Base-by-base conservation (phyloP, 1,140 invertebrate genomes). In the Planococcus citri region DNA sequence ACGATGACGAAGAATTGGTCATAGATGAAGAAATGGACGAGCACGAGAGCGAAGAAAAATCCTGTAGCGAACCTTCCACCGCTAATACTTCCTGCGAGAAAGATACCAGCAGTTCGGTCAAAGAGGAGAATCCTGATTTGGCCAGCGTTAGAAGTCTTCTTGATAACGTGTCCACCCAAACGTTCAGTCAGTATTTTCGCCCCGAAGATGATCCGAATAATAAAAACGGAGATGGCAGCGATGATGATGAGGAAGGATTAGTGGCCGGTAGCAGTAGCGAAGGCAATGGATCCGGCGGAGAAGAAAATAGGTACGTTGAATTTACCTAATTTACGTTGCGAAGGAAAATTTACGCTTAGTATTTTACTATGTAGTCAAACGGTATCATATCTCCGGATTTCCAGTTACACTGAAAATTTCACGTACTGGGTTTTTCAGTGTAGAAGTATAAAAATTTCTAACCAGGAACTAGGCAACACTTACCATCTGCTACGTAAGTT, bases 231-330 rank as follows among this genome's bases (percentile, higher is more conserved):
- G 75, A 75, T 78, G 80, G 14, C 75, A 82, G 75, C 70, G 84
- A 85, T 71, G 84, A 86, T 76, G 88, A 91, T 73, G 87, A 88
- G 74, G 89, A 91, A 76, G 87, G 87, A 14, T 81, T 89, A 0
- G 82, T 90, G 0, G 86, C 86, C 0, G 82, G 82, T 12, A 87
- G 85, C 27, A 86, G 86, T 4, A 89, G 88, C 72, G 88, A 89
- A 76, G 87, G 86, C 70, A 89, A 90, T 74, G 86, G 87, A 73
- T 89, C 88, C n/a, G 88, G 88, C 64, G 89, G 88, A 69, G 88
- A 91, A 77, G 87, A 88, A 76, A 88, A 88, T 76, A 83, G 82
- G 84, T 85, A 78, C 81, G 82, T 70, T 38, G 25, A 20, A 22
- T 67, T 27, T 14, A 9, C 17, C 17, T 51, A 6, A 37, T 51